Base-by-base conservation (phyloP, 2,113 vertebrate species). In the Struthidea cinerea region DNA sequence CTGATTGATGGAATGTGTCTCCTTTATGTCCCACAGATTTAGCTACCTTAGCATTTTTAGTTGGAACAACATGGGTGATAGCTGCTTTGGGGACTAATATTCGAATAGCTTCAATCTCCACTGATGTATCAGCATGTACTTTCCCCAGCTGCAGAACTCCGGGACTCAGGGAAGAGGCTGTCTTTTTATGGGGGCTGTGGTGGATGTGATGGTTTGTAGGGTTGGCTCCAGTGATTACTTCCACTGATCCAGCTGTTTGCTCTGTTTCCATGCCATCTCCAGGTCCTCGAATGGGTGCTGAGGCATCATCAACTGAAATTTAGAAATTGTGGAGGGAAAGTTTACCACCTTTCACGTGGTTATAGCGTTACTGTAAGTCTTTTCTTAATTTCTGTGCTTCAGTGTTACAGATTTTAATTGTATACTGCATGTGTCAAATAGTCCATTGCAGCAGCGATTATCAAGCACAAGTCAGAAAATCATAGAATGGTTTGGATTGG, bases 181-280 rank as follows among this genome's bases (percentile, higher is more conserved):
- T 42, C 95, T 97, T 97, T 91, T 96, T 98, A 53, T 97, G 98
- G 5, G 98, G 97, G 93, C 97, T 98, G 69, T 81, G 98, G 92
- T 97, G 98, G 33, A 89, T 79, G 8, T 87, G 85, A 57, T 82
- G 95, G 92, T 83, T 96, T 3, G 83, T 39, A 77, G 94, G 32
- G 28, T 68, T 69, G 65, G 85, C 19, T 59, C 97, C 98, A 21
- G 96, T 42, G 16, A 80, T 77, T 19, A 92, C 87, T 96, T 99
- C 99, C 49, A 97, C 70, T 1, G 96, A 61, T 47, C 95, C 97
- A 23, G 92, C 70, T 2, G 98, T 90, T 84, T 98, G 98, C 83
- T 99, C 98, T 5, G 97, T 99, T 98, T 99, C 99, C 99, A 99
- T 99, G 96, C 99, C 99, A 98, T 99, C 99, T 30, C 99, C 99